Conservation (phyloP, 2,113 vertebrate genomes). For the Xerus inauris region DNA sequence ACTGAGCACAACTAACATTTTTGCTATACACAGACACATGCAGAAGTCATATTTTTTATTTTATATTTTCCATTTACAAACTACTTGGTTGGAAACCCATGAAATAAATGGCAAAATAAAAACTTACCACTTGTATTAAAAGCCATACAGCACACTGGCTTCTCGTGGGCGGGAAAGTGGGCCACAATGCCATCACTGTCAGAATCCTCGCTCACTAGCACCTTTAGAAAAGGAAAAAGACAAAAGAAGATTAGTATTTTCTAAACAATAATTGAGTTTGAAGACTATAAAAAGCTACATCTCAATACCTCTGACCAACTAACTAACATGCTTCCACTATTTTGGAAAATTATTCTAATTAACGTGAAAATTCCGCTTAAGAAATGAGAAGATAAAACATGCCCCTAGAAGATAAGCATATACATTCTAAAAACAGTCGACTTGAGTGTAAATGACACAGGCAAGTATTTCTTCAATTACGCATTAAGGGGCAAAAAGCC, state of each 20-base stretch:
- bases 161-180: conserved; percentile 99
- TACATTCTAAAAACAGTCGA: not conserved
- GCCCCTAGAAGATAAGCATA: not conserved
- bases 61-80: not conserved
- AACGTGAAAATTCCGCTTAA: not conserved
- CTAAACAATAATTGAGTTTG: not conserved
- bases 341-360: not conserved
- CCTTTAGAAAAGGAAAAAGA: conserved; percentile 85
- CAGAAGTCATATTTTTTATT: not conserved
- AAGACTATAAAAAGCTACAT: not conserved
- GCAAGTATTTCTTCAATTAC: not conserved
- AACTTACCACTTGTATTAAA: conserved; percentile 97
- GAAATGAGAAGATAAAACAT: not conserved
- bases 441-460: not conserved
- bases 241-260: conserved; percentile 19
- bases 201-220: conserved; percentile 96
- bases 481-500: not conserved
- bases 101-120: not conserved
- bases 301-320: not conserved
- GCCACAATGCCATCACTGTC: conserved; percentile 97
- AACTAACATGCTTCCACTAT: not conserved
- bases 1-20: not conserved
- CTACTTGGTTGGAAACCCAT: not conserved
- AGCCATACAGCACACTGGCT: conserved; percentile 99
- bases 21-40: not conserved